Evolutionary conservation across 1,140 invertebrate genomes (phyloP), one percentile per base, ranked within the genome.

Genomic region (Druon quercuslanigerum): DNA sequence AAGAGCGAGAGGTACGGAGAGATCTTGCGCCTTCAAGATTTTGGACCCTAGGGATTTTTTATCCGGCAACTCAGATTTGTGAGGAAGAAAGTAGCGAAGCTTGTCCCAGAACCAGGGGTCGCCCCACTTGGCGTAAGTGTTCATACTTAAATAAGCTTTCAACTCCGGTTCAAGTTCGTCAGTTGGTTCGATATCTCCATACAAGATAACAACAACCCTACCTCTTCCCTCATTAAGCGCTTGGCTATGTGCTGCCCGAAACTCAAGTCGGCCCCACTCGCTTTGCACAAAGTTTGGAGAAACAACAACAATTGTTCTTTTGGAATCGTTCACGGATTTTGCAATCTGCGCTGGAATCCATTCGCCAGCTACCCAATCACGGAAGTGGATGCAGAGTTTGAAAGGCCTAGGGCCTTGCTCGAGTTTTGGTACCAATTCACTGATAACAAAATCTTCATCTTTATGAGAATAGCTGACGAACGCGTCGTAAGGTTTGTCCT

Each of bases 71-170:
- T 85, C 75, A 9, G 56, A 81, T 40, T 86, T 88, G 83, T 94
- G 93, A 0, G 94, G 94, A 87, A 96, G 86, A 1, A 95, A 96
- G 82, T 95, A 97, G 33, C 92, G 91, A 25, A 98, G 87, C 88
- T 96, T 97, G 57, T 96, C 93, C 96, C 96, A 98, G 85, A 98
- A 98, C 93, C 94, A 95, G 7, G 94, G 94, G 86, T 97, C 96
- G 17, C 94, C 95, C 94, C 95, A 96, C 82, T 96, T 93, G 1
- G 98, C 92, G 84, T 97, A 98, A 0, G 97, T 98, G 87, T 97
- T 98, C 83, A 95, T 96, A 16, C 93, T 93, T 0, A 98, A 86
- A 83, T 98, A 97, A 0, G 94, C 92, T 78, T 94, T 93, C 1
- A 98, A 88, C 83, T 97, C 96, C 2, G 94, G 90, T 77, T 96